Evolutionary conservation across 2,113 vertebrate species (phyloP), one percentile per base, ranked within the genome.

Genomic region (Pantherophis guttatus): DNA sequence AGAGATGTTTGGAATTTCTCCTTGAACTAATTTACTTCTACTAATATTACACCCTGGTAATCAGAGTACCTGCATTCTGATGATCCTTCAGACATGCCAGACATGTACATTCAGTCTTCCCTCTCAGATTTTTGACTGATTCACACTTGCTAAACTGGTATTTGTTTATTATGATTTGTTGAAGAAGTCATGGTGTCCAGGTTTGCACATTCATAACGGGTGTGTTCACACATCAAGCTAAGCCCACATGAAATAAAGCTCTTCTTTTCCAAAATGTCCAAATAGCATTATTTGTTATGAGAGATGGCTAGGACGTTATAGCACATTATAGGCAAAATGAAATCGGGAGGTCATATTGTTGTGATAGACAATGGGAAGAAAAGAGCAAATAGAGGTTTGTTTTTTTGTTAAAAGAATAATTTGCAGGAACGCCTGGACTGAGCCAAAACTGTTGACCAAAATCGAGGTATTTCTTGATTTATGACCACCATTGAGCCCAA

Each of bases 11-110:
- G 94, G 95, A 93, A 86, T 96, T 97, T 88, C 87, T 93, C 94
- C 94, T 94, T 96, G 95, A 94, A 87, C 94, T 94, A 94, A 95
- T 91, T 96, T 87, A 91, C 95, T 94, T 97, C 95, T 93, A 0
- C 50, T 57, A 92, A 65, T 94, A 94, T 95, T 94, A 94, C 92
- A 96, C 92, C 93, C 95, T 93, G 89, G 94, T 96, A 96, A 96
- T 93, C 93, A 93, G 92, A 95, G 91, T 94, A 33, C n/a, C 39
- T 91, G 23, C 44, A 58, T 88, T 92, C 19, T 54, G 10, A 54
- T 53, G 29, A 88, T 39, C 33, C 50, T 44, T 87, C n/a, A 39
- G n/a, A 92, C 48, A 17, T 92, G 11, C 44, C 4, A 39, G 12
- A 26, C 7, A 86, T 57, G 11, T 53, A 17, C 70, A 57, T 29